phyloP scores from a whole-genome alignment of 2,797 vertebrate species.

The Australoheros facetus region DNA sequence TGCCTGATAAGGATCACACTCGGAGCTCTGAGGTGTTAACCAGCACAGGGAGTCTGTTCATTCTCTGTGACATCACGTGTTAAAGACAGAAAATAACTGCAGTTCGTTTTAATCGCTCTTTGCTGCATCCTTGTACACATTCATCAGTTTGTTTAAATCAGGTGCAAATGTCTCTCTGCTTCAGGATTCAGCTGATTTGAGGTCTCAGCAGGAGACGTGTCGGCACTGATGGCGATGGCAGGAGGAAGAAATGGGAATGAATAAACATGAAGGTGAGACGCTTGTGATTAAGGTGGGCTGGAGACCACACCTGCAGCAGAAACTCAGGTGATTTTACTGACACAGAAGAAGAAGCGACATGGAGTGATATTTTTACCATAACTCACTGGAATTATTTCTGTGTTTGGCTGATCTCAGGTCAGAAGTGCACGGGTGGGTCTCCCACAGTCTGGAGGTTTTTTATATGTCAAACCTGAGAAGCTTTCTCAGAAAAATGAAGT shows the following conservation, averaged over 20 bases:
- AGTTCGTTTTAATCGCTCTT: fast-evolving
- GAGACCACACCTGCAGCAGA: not conserved
- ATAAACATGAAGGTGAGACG: slow-evolving; percentile 24
- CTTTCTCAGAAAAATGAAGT: fast-evolving
- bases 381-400: fast-evolving
- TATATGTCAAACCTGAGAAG: too few species aligned
- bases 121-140: fast-evolving
- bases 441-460: too few species aligned
- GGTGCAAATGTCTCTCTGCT: not conserved
- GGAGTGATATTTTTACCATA: not conserved
- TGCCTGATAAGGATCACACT: slow-evolving; percentile 19
- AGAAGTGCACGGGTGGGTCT: too few species aligned
- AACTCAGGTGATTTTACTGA: not conserved
- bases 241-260: slow-evolving; percentile 14
- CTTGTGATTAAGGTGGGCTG: not conserved
- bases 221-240: not conserved
- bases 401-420: not conserved
- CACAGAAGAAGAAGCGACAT: fast-evolving
- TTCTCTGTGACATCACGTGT: not conserved
- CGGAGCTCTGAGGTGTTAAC: not conserved
- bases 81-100: not conserved
- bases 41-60: not conserved
- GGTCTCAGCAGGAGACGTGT: slow-evolving; percentile 10
- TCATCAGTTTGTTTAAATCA: not conserved
- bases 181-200: not conserved